Evolutionary conservation across 2,888 invertebrate genomes (phyloP), one percentile per base, ranked within the genome.

Genomic region (Torymus tubicola): DNA sequence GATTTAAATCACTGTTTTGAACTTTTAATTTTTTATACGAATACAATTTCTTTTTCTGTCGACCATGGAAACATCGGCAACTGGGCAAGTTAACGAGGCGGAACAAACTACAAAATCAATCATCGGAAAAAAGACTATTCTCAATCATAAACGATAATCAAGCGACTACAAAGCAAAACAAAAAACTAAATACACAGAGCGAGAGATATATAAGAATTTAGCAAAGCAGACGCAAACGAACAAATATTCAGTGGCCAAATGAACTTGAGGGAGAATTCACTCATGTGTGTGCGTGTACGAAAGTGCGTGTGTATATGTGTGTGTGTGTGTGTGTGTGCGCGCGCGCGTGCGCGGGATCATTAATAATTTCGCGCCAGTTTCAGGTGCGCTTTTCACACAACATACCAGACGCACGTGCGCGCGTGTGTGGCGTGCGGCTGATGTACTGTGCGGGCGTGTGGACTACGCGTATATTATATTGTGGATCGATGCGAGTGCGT

Each of bases 181-280:
- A 60, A 60, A 68, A 68, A 18, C n/a, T 14, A 58, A 58, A 78
- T 42, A 42, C 8, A 42, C 42, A 42, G 42, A 42, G 69, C 5
- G 42, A 42, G 69, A 63, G 50, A 18, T 67, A 24, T 52, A 50
- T 70, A 71, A 52, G 14, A 31, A 58, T 65, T 80, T 75, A 74
- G 58, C 4, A 55, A 16, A 24, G 57, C 12, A 52, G 24, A 55
- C 2, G n/a, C n/a, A 57, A 74, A 77, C 14, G 53, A 70, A 75
- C 21, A 70, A 73, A 65, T 57, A 81, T 81, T 81, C 78, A 78
- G 81, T 78, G 81, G 81, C 81, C 81, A 81, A 81, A 81, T 78
- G 68, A 72, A 77, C 55, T 71, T 70, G 58, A 70, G 8, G 10
- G 42, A 42, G 42, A 42, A 42, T 42, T 42, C 42, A 42, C 42